These are phyloP conservation scores for Notodonta ziczac DNA, from an alignment of 2,888 invertebrate species.

Conservation along the genomic window DNA sequence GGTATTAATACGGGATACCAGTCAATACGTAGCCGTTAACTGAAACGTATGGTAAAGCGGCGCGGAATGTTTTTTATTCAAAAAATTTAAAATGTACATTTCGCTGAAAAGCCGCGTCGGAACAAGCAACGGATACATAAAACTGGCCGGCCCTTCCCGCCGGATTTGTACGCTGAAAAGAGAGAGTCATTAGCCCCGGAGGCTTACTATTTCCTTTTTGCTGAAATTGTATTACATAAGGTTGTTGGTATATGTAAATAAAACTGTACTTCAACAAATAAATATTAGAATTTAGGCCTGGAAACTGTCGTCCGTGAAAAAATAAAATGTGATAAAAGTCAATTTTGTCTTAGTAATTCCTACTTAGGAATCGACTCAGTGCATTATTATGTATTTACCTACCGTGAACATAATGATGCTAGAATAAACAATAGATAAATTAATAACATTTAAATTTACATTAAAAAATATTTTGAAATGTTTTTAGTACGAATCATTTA, in stretches of 20 bases:
- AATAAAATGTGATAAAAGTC: too few species aligned
- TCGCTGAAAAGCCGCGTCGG: constrained; percentile 18
- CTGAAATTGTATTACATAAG: constrained; percentile 8
- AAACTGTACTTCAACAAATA: too few species aligned
- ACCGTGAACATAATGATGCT: too few species aligned
- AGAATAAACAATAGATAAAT: too few species aligned
- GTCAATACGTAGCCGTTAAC: constrained; percentile 16
- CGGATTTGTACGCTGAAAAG: constrained; percentile 13
- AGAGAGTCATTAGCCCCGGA: constrained; percentile 7
- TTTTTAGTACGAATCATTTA: constrained; percentile 14
- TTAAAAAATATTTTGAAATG: neutral
- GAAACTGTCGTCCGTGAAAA: too few species aligned
- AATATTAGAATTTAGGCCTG: too few species aligned
- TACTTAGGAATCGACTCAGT: too few species aligned
- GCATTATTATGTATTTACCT: too few species aligned
- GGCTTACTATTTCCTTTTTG: constrained; percentile 4
- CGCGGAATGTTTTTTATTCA: constrained; percentile 9
- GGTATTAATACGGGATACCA: constrained; percentile 13
- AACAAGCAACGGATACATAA: constrained; percentile 14
- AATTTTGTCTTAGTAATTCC: too few species aligned
- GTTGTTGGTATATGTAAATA: neutral
- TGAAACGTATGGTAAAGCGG: constrained; percentile 15
- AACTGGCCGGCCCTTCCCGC: constrained; percentile 9
- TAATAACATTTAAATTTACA: too few species aligned
- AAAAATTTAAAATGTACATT: constrained; percentile 14